Base-by-base conservation (phyloP, 2,888 invertebrate species). In the Cyclophora punctaria region DNA sequence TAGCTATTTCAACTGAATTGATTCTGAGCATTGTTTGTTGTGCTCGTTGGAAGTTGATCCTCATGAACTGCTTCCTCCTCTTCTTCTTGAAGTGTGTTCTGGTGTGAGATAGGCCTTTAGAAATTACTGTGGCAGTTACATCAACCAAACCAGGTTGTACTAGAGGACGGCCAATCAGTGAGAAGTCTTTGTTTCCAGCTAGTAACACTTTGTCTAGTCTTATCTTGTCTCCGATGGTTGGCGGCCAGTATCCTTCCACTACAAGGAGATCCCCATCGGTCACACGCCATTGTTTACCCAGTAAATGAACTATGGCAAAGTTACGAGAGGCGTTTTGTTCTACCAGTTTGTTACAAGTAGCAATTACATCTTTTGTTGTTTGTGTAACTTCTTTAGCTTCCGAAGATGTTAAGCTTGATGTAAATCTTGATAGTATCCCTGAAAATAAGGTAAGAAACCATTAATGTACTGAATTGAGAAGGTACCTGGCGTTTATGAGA, bases 231-330 rank as follows among this genome's bases (percentile, higher is more conserved):
- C 96, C 95, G 50, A 92, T 90, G 48, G 91, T 92, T 2, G 96
- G 96, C 37, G 95, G 93, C 95, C 96, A 96, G 68, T 92, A 92
- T 0, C 95, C 95, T 79, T 95, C 94, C 0, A 97, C 85, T 0
- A 96, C 89, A 35, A 97, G 90, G 3, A 97, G 84, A 80, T 97
- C 97, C n/a, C 94, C 96, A 52, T 93, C 90, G 0, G 96, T 96
- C 0, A 97, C 90, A 80, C 96, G 94, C 80, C 93, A 95, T 69
- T 97, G 97, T 78, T 94, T 95, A 6, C 96, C 96, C 54, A 92
- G 89, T 20, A 97, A 64, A 64, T 96, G 93, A 1, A 97, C 90
- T 2, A 97, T 91, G 0, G 97, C 97, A 80, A 97, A 97, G 56
- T 93, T 86, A 42, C 95, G 84, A 3, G 93, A 92, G 6, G 89